A percentile compares a stretch with the other conserved stretches of the same genome.
These are phyloP conservation scores for Vultur gryphus DNA, from an alignment of 2,797 vertebrate genomes.

Conservation along the genomic window DNA sequence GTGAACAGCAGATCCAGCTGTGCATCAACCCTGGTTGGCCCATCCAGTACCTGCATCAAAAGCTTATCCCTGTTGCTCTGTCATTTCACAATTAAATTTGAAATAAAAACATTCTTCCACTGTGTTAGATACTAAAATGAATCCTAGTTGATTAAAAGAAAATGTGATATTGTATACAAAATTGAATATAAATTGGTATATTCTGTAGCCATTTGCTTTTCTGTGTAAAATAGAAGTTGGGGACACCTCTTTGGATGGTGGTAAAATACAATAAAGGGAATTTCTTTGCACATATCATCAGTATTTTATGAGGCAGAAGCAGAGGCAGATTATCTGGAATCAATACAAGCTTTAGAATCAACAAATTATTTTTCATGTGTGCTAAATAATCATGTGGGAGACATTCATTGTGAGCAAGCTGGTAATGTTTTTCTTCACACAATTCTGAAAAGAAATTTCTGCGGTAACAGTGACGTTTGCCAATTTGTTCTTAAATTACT, in stretches of 20 bases:
- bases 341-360: neutral
- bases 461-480: neutral
- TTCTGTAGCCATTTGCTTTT: neutral
- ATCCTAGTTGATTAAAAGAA: neutral
- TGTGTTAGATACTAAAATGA: neutral
- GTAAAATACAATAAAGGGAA: neutral
- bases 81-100: neutral
- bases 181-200: neutral
- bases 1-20: neutral
- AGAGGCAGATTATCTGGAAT: neutral
- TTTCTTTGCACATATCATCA: neutral
- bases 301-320: neutral
- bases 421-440: neutral
- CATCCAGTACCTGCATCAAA: neutral
- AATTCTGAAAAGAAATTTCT: neutral
- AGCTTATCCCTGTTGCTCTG: neutral
- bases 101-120: neutral
- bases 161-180: neutral
- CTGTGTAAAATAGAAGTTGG: neutral
- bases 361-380: neutral
- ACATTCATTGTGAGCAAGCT: neutral
- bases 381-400: neutral
- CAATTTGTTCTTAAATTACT: neutral
- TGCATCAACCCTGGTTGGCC: neutral
- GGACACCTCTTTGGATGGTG: neutral